A percentile compares a stretch with the other conserved stretches of the same genome.
phyloP scores from a whole-genome alignment of 2,113 vertebrate genomes.

The Zosterops lateralis region DNA sequence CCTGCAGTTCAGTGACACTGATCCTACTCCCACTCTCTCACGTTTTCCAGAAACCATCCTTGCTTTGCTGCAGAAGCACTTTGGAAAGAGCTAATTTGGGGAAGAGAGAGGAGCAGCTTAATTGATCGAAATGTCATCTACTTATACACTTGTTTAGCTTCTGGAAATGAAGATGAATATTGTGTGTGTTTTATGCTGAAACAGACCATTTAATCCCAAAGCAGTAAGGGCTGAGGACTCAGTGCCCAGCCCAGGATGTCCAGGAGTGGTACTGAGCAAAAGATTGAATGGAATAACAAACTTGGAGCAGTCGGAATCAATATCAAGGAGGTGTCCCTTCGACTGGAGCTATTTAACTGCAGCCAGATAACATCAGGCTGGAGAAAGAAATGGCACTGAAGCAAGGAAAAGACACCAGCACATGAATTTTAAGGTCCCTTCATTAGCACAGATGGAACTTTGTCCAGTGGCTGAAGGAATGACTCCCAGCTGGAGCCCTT shows the following conservation, averaged over 20 bases:
- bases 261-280: not conserved
- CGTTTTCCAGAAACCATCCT: not conserved
- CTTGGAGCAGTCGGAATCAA: conserved; percentile 30
- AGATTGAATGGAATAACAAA: conserved; percentile 41
- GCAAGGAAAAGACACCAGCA: not conserved
- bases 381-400: conserved; percentile 4
- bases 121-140: conserved; percentile 47
- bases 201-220: conserved; percentile 32
- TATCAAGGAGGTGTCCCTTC: conserved; percentile 8
- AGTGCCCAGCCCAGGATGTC: not conserved
- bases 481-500: not conserved
- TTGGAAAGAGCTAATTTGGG: conserved; percentile 1
- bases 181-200: conserved; percentile 33
- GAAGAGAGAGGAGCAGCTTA: conserved; percentile 17
- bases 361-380: conserved; percentile 36
- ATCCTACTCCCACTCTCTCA: not conserved
- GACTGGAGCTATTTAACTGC: conserved; percentile 19
- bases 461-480: not conserved
- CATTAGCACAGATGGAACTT: not conserved
- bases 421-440: not conserved
- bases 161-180: conserved; percentile 54
- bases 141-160: not conserved
- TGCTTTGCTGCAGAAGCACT: not conserved
- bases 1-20: not conserved
- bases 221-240: not conserved